A percentile compares a stretch with the other conserved stretches of the same genome.
Conservation (phyloP, 2,797 vertebrate genomes). For the Onychomys arenicola region DNA sequence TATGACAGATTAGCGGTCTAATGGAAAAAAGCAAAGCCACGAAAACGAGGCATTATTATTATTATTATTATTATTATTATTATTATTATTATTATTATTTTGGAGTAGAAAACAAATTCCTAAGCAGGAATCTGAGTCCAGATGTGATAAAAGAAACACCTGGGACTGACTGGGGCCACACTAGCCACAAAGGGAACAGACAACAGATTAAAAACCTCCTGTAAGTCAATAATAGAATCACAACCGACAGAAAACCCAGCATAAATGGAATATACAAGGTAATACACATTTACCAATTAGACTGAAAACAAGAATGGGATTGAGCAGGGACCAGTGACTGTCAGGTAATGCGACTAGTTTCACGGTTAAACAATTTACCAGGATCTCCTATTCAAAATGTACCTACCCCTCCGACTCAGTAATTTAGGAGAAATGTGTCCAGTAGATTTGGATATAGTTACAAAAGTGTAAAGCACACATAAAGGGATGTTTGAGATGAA, state of each 20-base stretch:
- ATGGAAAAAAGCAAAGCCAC: not conserved
- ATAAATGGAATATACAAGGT: not conserved
- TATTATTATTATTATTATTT: not conserved
- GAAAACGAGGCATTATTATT: not conserved
- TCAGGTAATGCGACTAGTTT: rapidly evolving
- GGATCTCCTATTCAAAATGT: not conserved
- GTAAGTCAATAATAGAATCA: rapidly evolving
- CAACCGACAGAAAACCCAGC: not conserved
- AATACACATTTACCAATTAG: rapidly evolving
- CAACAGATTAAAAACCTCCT: not conserved
- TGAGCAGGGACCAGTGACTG: not conserved
- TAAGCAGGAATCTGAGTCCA: not conserved
- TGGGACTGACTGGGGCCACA: not conserved
- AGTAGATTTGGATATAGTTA: rapidly evolving
- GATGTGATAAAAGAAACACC: not conserved
- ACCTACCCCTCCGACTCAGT: not conserved
- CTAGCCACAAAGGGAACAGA: not conserved
- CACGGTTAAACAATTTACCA: no score
- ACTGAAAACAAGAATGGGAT: rapidly evolving
- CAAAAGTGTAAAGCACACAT: not conserved
- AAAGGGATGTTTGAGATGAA: not conserved
- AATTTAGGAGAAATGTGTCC: not conserved
- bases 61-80: not conserved
- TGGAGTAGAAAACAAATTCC: not conserved
- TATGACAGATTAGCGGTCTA: not conserved